phyloP scores from a whole-genome alignment of 2,797 vertebrate species.

The Champsocephalus gunnari region DNA sequence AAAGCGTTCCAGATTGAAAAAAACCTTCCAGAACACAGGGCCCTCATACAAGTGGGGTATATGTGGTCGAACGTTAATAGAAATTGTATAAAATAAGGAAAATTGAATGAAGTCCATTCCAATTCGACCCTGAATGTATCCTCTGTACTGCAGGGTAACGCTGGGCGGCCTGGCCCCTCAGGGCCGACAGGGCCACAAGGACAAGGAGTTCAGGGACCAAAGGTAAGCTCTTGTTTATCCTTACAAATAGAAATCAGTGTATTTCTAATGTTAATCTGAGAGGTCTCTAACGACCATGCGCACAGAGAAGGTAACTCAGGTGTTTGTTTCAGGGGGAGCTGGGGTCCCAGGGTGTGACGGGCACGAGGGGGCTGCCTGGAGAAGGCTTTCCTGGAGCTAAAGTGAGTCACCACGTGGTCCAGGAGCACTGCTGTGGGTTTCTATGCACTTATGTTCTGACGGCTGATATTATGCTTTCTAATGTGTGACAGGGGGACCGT shows the following conservation, averaged over 20 bases:
- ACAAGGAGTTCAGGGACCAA: constrained; percentile 90
- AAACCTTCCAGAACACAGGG: constrained; percentile 19
- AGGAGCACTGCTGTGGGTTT: background rate
- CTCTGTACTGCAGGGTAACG: constrained; percentile 81
- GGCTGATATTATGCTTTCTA: background rate
- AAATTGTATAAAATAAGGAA: background rate
- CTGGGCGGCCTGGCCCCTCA: constrained; percentile 85
- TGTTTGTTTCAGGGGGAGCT: constrained; percentile 87
- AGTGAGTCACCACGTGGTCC: constrained; percentile 72
- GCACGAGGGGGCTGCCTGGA: constrained; percentile 88
- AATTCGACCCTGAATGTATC: background rate
- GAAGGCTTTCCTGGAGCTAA: constrained; percentile 91
- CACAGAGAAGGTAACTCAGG: background rate
- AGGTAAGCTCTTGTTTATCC: constrained; percentile 78
- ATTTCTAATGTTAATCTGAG: background rate
- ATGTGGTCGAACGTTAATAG: background rate
- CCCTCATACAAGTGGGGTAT: too few relatives aligned
- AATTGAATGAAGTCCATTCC: background rate
- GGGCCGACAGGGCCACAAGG: constrained; percentile 88
- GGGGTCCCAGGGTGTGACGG: constrained; percentile 88
- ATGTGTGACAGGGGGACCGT: constrained; percentile 86
- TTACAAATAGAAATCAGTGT: background rate
- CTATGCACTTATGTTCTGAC: background rate
- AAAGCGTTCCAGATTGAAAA: constrained; percentile 4
- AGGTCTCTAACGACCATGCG: background rate